A percentile compares a stretch with the other conserved stretches of the same genome.
phyloP scores from a whole-genome alignment of 2,797 vertebrate genomes.

The Cirrhinus molitorella region DNA sequence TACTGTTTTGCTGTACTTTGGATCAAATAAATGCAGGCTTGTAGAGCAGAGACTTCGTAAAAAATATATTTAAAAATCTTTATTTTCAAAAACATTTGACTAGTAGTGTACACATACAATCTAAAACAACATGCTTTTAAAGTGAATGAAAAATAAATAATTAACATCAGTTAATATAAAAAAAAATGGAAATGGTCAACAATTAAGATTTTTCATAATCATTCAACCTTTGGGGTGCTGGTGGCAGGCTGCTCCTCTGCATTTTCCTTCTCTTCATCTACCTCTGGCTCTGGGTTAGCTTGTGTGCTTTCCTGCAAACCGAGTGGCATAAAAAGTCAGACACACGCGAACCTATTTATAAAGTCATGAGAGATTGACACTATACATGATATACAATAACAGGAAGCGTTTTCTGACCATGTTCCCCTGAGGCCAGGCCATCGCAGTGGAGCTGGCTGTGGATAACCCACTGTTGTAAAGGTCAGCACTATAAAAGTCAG shows the following conservation, averaged over 20 bases:
- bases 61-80: too few relatives aligned
- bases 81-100: too few relatives aligned
- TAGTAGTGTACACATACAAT: too few relatives aligned
- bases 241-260: conserved; percentile 66
- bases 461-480: conserved; percentile 72
- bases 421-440: conserved; percentile 63
- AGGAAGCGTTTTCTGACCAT: conserved; percentile 43
- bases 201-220: background rate
- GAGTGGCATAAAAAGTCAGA: background rate
- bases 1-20: too few relatives aligned
- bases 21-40: too few relatives aligned
- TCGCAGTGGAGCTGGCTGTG: conserved; percentile 57
- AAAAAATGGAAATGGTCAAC: background rate
- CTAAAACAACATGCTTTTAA: too few relatives aligned
- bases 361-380: background rate
- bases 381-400: background rate
- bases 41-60: too few relatives aligned
- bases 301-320: conserved; percentile 58
- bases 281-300: conserved; percentile 66
- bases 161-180: too few relatives aligned
- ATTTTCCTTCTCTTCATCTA: conserved; percentile 62
- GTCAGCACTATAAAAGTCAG: conserved; percentile 62
- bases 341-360: background rate
- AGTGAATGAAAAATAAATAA: too few relatives aligned
- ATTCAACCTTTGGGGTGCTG: conserved; percentile 70